Evolutionary conservation across 2,797 vertebrate species (phyloP), one percentile per base, ranked within the genome.

Genomic region (Aythya fuligula): DNA sequence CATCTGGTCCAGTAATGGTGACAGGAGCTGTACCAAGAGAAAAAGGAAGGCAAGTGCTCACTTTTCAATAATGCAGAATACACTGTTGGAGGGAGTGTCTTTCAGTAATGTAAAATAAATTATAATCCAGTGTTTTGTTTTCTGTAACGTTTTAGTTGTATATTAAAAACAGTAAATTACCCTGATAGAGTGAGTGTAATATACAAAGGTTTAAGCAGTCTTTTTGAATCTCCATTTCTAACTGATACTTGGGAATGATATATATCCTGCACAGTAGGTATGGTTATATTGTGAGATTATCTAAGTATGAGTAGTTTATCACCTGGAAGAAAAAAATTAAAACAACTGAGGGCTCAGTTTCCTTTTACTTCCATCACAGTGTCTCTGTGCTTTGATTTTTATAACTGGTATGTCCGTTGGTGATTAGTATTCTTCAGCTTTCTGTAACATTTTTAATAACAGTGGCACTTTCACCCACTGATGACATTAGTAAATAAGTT

Each of bases 131-230:
- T 0, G 1, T 53, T 89, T 90, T 62, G 4, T 84, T 82, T 95
- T 92, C 83, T 73, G 32, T 76, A 73, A 36, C 43, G 41, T 77
- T 94, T 94, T 45, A 90, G 38, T 27, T 92, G 19, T 60, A 49
- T 89, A 79, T 92, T 95, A 95, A 89, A 95, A 93, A 0, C 83
- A 87, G 36, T 90, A 87, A 92, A 93, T 90, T 87, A 87, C 6
- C 16, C 24, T 76, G 70, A 61, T 62, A n/a, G 36, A 78, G 20
- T n/a, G 15, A 77, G 32, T 60, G 25, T 69, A 76, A 66, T 84
- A 72, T 60, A 70, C 43, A 47, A 86, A 75, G 45, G 17, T 87
- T 76, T 89, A 90, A 85, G 13, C 28, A 74, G 41, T 66, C 45
- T 92, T 81, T 84, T 84, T 84, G 27, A 91, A 76, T 89, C 21